Base-by-base conservation (phyloP, 2,888 invertebrate species). In the Oxyteleia sp. region DNA sequence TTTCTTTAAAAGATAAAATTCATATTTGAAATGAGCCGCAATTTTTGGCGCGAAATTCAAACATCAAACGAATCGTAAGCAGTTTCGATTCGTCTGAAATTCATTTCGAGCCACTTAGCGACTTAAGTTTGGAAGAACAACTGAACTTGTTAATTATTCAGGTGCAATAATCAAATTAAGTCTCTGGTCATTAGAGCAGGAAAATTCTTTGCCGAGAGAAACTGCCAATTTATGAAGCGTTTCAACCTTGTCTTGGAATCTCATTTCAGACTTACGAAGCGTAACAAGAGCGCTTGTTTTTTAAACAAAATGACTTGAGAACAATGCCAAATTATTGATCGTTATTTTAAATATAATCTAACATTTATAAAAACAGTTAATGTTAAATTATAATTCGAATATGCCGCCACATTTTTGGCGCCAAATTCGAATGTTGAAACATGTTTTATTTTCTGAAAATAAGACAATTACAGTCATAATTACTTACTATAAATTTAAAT, bases 221-320 rank as follows among this genome's bases (percentile, higher is more conserved):
- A 84, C 80, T 68, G 26, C 35, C 71, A 76, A 84, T 84, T 84
- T 66, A 61, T 68, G 75, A 68, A 84, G 80, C 84, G 76, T 84
- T 84, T 76, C 84, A 72, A 26, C 84, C 80, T 84, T 71, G 80
- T 29, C 59, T 55, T 61, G 26, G 32, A 72, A 82, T 78, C 63
- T 72, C 64, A 78, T 66, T 82, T 72, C 26, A 61, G 49, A 72
- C 23, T 66, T 78, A 51, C 61, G 63, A 63, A 59, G 68, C 68
- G 43, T 43, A 61, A 66, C 66, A 71, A 61, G 49, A 55, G 51
- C 32, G 8, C 0, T 38, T 53, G n/a, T 35, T 63, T 43, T 53
- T 10, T 13, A 63, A 32, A 32, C 51, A 10, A 51, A 49, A 47
- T n/a, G n/a, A 66, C 18, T 66, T 55, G 23, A 49, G 47, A 4